These are phyloP conservation scores for Zaprionus tsacasi DNA, from an alignment of 1,140 invertebrate genomes.

Conservation along the genomic window DNA sequence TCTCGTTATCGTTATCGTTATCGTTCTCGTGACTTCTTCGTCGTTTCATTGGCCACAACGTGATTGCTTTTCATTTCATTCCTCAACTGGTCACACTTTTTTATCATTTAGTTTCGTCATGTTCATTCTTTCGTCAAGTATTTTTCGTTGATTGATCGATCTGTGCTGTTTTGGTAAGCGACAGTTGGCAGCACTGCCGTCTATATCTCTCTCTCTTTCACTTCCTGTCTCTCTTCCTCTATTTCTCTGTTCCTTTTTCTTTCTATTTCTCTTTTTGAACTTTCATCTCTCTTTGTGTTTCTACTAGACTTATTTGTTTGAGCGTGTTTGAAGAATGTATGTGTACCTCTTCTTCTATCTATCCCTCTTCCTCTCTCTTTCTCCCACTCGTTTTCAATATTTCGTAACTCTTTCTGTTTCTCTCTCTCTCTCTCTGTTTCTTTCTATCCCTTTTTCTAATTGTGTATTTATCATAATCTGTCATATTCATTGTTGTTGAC, in stretches of 20 bases:
- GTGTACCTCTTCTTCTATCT: not conserved
- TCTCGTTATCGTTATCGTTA: not conserved
- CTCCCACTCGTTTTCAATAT: not conserved
- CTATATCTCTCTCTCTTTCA: not conserved
- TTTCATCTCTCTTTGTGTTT: no score
- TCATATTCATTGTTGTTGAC: constrained; percentile 6
- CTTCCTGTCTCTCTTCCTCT: not conserved
- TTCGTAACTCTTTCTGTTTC: not conserved
- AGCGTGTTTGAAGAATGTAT: not conserved
- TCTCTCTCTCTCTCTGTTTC: constrained; percentile 1
- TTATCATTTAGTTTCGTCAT: not conserved
- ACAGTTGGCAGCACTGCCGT: constrained; percentile 6
- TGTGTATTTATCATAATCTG: constrained; percentile 1
- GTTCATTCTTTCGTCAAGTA: constrained; percentile 4
- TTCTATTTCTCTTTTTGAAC: no score
- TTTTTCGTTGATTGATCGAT: constrained; percentile 6
- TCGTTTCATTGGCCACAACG: not conserved
- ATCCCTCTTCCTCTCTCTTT: not conserved
- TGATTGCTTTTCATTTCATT: constrained; percentile 6
- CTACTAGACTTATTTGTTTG: not conserved
- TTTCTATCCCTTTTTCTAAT: not conserved
- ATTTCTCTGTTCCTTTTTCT: no score
- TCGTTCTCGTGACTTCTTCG: not conserved
- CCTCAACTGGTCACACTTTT: not conserved
- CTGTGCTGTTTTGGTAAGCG: constrained; percentile 7